These are phyloP conservation scores for Bombus balteatus DNA, from an alignment of 1,140 invertebrate species.

Conservation along the genomic window DNA sequence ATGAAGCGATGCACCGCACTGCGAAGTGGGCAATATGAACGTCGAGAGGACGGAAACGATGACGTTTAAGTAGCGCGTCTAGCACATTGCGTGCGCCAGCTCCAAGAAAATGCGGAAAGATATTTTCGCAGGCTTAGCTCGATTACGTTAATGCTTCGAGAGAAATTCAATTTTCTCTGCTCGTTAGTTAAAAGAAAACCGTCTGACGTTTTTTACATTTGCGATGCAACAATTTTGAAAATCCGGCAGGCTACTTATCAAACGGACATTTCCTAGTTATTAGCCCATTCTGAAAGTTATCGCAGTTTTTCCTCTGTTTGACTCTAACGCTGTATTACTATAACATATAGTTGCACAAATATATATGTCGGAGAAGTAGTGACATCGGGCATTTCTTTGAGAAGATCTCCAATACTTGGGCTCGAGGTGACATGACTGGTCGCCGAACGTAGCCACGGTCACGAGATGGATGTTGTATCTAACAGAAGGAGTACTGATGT, in stretches of 20 bases:
- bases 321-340: too few species aligned
- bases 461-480: too few species aligned
- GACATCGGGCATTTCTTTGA: too few species aligned
- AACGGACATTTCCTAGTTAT: too few species aligned
- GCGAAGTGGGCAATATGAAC: conserved; percentile 19
- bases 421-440: too few species aligned
- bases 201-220: neutral
- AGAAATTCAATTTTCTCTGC: neutral
- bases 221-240: neutral
- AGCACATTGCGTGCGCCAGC: conserved; percentile 13
- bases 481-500: too few species aligned
- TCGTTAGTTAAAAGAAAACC: neutral
- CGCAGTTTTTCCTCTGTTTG: too few species aligned
- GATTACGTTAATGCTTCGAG: conserved; percentile 16
- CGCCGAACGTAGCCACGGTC: too few species aligned
- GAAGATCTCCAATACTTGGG: too few species aligned
- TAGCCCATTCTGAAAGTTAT: too few species aligned
- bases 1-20: neutral
- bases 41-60: conserved; percentile 35
- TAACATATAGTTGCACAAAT: too few species aligned
- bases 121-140: neutral
- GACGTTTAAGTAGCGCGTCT: conserved; percentile 39
- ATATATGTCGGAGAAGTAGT: too few species aligned
- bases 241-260: neutral
- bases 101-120: conserved; percentile 22